phyloP scores from a whole-genome alignment of 2,797 vertebrate genomes.

The Epinephelus coioides region DNA sequence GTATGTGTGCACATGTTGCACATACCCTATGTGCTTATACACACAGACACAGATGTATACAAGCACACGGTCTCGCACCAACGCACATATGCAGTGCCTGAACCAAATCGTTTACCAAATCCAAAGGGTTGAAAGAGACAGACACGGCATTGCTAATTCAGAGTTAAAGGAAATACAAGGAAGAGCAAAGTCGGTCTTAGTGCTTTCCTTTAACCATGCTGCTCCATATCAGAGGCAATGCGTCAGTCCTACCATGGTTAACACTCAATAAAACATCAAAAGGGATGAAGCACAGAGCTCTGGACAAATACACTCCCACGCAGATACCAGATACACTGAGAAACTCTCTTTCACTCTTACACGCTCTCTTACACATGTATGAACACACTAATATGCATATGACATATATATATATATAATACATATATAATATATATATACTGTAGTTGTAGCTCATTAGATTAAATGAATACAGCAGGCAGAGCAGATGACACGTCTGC shows the following conservation, averaged over 20 bases:
- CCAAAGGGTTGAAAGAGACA: slow-evolving; percentile 52
- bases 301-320: slow-evolving; percentile 77
- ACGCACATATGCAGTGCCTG: slow-evolving; percentile 18
- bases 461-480: slow-evolving; percentile 51
- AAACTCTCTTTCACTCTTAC: slow-evolving; percentile 36
- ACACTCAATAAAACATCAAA: slow-evolving; percentile 89
- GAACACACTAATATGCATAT: slow-evolving; percentile 13
- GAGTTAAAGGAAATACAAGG: slow-evolving; percentile 60
- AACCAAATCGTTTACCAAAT: slow-evolving; percentile 59
- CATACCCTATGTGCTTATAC: neutral
- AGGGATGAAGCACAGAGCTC: slow-evolving; percentile 75
- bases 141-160: slow-evolving; percentile 63
- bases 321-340: slow-evolving; percentile 60
- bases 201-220: slow-evolving; percentile 70
- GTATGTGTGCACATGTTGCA: neutral
- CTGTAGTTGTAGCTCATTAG: slow-evolving; percentile 54
- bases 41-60: slow-evolving; percentile 1
- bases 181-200: slow-evolving; percentile 65
- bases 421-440: neutral
- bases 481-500: slow-evolving; percentile 54
- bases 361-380: slow-evolving; percentile 26
- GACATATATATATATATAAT: too few species aligned
- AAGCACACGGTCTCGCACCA: slow-evolving; percentile 18
- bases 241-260: slow-evolving; percentile 78
- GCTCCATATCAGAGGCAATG: slow-evolving; percentile 73